Evolutionary conservation across 2,113 vertebrate species (phyloP).

Genomic region (Peromyscus californicus): DNA sequence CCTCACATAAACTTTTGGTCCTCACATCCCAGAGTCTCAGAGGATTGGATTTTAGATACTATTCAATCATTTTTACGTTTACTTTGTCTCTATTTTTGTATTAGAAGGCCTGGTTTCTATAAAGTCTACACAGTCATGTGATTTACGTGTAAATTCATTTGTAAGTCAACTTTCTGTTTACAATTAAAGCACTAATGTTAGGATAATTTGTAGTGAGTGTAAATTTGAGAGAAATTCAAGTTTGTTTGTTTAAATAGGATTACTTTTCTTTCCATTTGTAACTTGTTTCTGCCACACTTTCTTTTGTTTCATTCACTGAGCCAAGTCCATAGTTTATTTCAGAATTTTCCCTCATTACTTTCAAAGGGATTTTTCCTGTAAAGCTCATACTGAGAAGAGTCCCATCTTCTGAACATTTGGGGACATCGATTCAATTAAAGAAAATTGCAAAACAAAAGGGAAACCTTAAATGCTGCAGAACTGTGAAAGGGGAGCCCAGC

Average conservation of each 20-base stretch:
- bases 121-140: background rate
- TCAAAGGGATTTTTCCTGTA: slow-evolving; percentile 60
- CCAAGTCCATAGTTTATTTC: slow-evolving; percentile 62
- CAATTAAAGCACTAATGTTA: slow-evolving; percentile 25
- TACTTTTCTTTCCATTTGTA: slow-evolving; percentile 46
- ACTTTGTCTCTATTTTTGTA: slow-evolving; percentile 38
- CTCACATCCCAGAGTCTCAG: slow-evolving; percentile 38
- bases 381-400: slow-evolving; percentile 43
- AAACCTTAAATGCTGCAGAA: slow-evolving; percentile 78
- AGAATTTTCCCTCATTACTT: slow-evolving; percentile 59
- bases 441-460: slow-evolving; percentile 73
- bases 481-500: slow-evolving; percentile 86
- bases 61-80: slow-evolving; percentile 30
- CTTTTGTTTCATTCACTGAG: slow-evolving; percentile 59
- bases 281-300: slow-evolving; percentile 1
- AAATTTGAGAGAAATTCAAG: slow-evolving; percentile 44
- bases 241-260: background rate
- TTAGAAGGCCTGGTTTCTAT: slow-evolving; percentile 49
- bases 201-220: background rate
- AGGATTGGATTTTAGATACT: slow-evolving; percentile 57
- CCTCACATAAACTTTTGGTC: background rate
- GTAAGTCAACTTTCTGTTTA: slow-evolving; percentile 12
- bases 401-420: slow-evolving; percentile 81
- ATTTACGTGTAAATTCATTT: slow-evolving; percentile 55
- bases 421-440: slow-evolving; percentile 74